Conservation (phyloP, 2,888 invertebrate species). For the Teinopalpus imperialis region DNA sequence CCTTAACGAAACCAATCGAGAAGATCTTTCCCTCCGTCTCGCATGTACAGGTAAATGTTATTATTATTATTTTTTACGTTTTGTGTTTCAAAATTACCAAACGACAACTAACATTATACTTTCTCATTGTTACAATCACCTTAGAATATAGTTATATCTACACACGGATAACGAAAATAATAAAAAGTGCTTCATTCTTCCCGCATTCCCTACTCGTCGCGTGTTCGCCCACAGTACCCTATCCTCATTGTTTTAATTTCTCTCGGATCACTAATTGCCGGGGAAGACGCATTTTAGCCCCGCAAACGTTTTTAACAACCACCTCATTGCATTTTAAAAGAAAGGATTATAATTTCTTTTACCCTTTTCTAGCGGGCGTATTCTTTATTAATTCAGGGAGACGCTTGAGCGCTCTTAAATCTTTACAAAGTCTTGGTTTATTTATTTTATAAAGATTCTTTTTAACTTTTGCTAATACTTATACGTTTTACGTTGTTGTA, state of each 20-base stretch:
- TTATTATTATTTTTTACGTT: no score
- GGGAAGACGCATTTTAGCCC: constrained; percentile 71
- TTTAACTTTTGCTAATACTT: background rate
- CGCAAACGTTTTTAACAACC: constrained; percentile 77
- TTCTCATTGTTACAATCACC: no score
- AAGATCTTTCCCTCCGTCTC: no score
- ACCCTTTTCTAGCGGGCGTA: constrained; percentile 53
- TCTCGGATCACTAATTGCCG: constrained; percentile 76
- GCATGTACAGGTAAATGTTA: no score
- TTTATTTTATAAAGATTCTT: constrained; percentile 12
- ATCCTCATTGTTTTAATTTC: constrained; percentile 76
- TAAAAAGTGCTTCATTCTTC: constrained; percentile 43
- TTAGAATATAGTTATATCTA: constrained; percentile 5
- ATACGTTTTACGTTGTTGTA: no score
- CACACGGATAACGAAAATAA: constrained; percentile 19
- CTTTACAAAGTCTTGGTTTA: constrained; percentile 13
- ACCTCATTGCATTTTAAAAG: constrained; percentile 81
- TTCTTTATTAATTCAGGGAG: constrained; percentile 71
- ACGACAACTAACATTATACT: no score
- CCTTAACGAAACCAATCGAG: no score
- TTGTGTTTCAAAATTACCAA: no score
- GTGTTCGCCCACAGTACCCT: constrained; percentile 39
- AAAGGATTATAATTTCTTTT: constrained; percentile 79
- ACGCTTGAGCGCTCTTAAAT: constrained; percentile 46
- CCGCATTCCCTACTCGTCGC: constrained; percentile 38